phyloP scores from a whole-genome alignment of 1,140 invertebrate genomes.

The Bicyclus anynana region DNA sequence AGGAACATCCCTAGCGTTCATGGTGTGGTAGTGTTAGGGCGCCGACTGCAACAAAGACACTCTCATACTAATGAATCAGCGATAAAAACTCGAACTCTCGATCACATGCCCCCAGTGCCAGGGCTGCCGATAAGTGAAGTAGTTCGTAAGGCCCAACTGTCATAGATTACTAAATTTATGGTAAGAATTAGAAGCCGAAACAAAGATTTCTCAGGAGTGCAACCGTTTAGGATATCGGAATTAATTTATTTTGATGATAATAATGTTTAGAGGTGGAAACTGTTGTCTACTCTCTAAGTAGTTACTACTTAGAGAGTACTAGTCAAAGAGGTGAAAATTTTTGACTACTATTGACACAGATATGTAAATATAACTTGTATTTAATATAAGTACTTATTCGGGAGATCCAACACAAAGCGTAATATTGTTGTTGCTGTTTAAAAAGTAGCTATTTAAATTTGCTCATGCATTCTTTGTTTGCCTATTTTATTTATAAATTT shows the following conservation, averaged over 20 bases:
- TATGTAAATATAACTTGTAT: too few species aligned
- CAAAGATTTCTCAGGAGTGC: slow-evolving; percentile 2
- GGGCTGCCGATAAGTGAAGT: slow-evolving; percentile 35
- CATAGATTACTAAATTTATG: slow-evolving; percentile 17
- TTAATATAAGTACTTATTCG: too few species aligned
- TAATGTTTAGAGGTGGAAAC: background rate
- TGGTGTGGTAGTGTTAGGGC: slow-evolving; percentile 36
- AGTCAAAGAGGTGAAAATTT: too few species aligned
- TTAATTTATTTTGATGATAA: background rate
- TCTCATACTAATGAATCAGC: slow-evolving; percentile 69
- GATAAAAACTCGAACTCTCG: slow-evolving; percentile 67
- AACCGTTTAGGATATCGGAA: slow-evolving; percentile 1
- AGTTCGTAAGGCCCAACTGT: slow-evolving; percentile 10
- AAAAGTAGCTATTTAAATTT: too few species aligned
- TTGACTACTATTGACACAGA: too few species aligned
- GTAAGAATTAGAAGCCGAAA: background rate
- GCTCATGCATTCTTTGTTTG: too few species aligned
- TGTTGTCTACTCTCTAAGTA: background rate
- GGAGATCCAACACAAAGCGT: too few species aligned
- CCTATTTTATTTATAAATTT: too few species aligned
- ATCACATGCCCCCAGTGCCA: slow-evolving; percentile 49
- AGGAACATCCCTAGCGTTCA: slow-evolving; percentile 16
- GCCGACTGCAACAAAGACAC: slow-evolving; percentile 59
- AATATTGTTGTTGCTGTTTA: too few species aligned
- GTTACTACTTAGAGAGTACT: too few species aligned